Evolutionary conservation across 2,888 invertebrate genomes (phyloP).

Genomic region (Phengaris arion): DNA sequence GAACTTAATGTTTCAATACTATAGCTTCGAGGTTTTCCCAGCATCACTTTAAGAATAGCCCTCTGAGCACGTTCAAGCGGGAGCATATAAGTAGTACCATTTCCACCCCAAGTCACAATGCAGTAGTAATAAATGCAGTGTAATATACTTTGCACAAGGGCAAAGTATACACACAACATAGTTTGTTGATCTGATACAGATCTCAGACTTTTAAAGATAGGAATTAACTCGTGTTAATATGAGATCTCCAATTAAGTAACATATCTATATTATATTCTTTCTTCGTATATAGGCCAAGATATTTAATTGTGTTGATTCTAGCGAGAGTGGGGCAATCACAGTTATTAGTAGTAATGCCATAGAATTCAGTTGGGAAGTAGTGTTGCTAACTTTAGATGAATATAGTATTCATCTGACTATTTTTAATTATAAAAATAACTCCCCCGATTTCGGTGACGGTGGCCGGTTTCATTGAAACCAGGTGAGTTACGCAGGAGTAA

Average conservation of each 20-base stretch:
- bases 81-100: background rate
- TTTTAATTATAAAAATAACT: background rate
- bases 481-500: too few relatives aligned
- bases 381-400: background rate
- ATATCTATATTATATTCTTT: background rate
- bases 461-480: too few relatives aligned
- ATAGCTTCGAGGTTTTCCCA: background rate
- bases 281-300: background rate
- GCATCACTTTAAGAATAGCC: background rate
- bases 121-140: too few relatives aligned
- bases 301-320: background rate
- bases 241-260: background rate
- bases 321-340: background rate
- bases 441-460: too few relatives aligned
- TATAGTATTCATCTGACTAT: background rate
- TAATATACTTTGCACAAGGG: background rate
- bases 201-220: conserved; percentile 14
- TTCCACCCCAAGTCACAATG: conserved; percentile 5
- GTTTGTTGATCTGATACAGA: background rate
- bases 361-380: too few relatives aligned
- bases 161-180: background rate
- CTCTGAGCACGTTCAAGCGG: background rate
- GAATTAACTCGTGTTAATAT: conserved; percentile 8
- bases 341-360: too few relatives aligned
- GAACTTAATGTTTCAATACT: background rate